Percentiles rank a stretch among this genome's conserved stretches.
These are phyloP conservation scores for Lagorchestes hirsutus DNA, from an alignment of 2,797 vertebrate species.

Conservation along the genomic window DNA sequence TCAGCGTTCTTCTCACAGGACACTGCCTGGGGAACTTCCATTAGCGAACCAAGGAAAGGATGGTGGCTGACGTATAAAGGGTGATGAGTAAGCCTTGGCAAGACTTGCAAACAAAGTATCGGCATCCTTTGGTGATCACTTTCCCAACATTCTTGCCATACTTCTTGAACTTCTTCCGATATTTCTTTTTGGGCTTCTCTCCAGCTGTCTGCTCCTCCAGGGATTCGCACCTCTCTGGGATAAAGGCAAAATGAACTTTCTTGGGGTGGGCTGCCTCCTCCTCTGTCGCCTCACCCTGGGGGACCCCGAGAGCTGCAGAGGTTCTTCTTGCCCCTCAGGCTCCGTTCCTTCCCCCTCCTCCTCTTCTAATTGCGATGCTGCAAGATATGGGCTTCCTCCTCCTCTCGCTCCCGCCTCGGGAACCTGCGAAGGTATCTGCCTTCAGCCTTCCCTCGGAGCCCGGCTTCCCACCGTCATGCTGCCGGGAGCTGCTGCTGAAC, in stretches of 20 bases:
- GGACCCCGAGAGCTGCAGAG: background rate
- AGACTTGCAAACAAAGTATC: slow-evolving; percentile 94
- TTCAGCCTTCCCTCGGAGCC: slow-evolving; percentile 73
- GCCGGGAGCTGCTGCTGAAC: background rate
- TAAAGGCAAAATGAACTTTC: slow-evolving; percentile 85
- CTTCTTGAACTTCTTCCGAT: slow-evolving; percentile 88
- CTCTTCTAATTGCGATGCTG: slow-evolving; percentile 60
- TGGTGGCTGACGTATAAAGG: slow-evolving; percentile 86
- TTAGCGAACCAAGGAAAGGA: slow-evolving; percentile 86
- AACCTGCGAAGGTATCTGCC: slow-evolving; percentile 65
- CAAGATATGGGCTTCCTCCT: slow-evolving; percentile 51
- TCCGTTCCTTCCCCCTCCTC: background rate
- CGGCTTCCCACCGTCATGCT: slow-evolving; percentile 81
- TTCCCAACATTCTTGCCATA: slow-evolving; percentile 86
- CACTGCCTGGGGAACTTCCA: accelerated
- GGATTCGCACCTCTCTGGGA: slow-evolving; percentile 87
- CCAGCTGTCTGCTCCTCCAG: slow-evolving; percentile 77
- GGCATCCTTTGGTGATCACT: slow-evolving; percentile 77
- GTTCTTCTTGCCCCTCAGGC: background rate
- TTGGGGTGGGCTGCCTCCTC: slow-evolving; percentile 19
- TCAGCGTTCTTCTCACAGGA: accelerated
- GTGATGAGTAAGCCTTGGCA: slow-evolving; percentile 90
- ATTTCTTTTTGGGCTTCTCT: slow-evolving; percentile 64
- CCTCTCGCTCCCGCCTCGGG: slow-evolving; percentile 41
- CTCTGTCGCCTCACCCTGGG: slow-evolving; percentile 26